Evolutionary conservation across 1,140 invertebrate species (phyloP).

Genomic region (Drosophila burlai): DNA sequence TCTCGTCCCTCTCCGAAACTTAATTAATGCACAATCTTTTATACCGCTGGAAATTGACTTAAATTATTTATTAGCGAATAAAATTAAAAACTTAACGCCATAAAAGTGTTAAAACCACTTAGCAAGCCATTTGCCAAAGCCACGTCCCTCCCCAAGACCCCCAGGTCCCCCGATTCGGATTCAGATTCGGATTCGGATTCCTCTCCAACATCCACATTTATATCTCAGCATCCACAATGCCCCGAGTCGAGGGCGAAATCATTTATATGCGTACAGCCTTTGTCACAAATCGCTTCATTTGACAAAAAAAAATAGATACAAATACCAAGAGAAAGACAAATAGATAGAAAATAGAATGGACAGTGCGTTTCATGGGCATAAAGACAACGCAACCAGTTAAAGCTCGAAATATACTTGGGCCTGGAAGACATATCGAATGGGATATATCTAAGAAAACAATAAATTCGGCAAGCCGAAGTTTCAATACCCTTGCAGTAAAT

Average conservation of each 20-base stretch:
- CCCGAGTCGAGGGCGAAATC: conserved; percentile 49
- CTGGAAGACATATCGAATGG: neutral
- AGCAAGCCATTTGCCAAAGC: conserved; percentile 82
- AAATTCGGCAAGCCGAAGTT: too few relatives aligned
- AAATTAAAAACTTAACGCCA: conserved; percentile 84
- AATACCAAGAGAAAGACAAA: conserved; percentile 3
- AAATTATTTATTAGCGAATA: conserved; percentile 84
- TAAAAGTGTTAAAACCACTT: conserved; percentile 85
- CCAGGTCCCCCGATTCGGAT: neutral
- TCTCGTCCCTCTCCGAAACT: conserved; percentile 56
- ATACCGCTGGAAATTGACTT: conserved; percentile 76
- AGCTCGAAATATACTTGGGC: too few relatives aligned
- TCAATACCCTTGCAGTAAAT: too few relatives aligned
- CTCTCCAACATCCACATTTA: conserved; percentile 6
- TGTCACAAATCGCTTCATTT: conserved; percentile 64
- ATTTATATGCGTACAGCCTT: conserved; percentile 58
- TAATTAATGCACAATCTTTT: conserved; percentile 79
- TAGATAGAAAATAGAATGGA: conserved; percentile 11
- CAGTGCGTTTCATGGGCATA: conserved; percentile 19
- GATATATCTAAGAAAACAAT: neutral
- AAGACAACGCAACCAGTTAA: neutral
- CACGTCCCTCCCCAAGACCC: conserved; percentile 4
- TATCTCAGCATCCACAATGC: conserved; percentile 43
- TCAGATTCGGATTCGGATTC: conserved; percentile 11
- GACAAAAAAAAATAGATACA: conserved; percentile 26